These are phyloP conservation scores for Phymastichus coffea DNA, from an alignment of 1,140 invertebrate genomes.

Conservation along the genomic window DNA sequence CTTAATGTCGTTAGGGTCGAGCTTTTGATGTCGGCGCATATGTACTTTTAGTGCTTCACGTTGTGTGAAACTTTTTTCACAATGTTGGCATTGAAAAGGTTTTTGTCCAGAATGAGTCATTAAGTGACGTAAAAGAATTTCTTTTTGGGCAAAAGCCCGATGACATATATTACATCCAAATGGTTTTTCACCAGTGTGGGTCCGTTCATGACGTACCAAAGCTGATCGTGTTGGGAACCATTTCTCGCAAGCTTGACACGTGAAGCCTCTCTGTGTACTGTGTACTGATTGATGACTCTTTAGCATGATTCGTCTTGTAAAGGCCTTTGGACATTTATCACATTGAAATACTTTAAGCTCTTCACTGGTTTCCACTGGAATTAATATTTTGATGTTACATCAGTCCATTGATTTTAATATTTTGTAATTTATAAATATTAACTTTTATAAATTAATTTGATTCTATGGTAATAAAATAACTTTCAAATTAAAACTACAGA, in stretches of 20 bases:
- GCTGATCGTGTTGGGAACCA: conserved; percentile 80
- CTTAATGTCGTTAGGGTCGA: conserved; percentile 60
- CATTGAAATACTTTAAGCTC: conserved; percentile 61
- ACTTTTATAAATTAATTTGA: too few relatives aligned
- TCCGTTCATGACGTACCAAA: conserved; percentile 74
- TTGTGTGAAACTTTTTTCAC: conserved; percentile 73
- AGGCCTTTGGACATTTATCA: conserved; percentile 59
- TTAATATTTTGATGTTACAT: conserved; percentile 11
- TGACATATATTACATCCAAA: conserved; percentile 73
- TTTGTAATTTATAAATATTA: too few relatives aligned
- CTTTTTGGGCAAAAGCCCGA: conserved; percentile 74
- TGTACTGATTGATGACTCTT: conserved; percentile 65
- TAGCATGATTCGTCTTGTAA: conserved; percentile 59
- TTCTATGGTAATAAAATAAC: too few relatives aligned
- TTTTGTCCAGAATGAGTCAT: conserved; percentile 84
- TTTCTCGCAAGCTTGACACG: conserved; percentile 72
- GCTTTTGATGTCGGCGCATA: conserved; percentile 61
- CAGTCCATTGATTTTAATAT: too few relatives aligned
- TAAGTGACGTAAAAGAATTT: conserved; percentile 78
- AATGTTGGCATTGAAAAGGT: conserved; percentile 76
- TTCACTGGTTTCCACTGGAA: conserved; percentile 45
- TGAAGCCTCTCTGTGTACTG: conserved; percentile 62
- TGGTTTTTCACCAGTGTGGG: conserved; percentile 75
- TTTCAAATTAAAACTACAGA: background rate
- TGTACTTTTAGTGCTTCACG: conserved; percentile 67